Evolutionary conservation across 2,797 vertebrate species (phyloP), one percentile per base, ranked within the genome.

Genomic region (Discoglossus pictus): DNA sequence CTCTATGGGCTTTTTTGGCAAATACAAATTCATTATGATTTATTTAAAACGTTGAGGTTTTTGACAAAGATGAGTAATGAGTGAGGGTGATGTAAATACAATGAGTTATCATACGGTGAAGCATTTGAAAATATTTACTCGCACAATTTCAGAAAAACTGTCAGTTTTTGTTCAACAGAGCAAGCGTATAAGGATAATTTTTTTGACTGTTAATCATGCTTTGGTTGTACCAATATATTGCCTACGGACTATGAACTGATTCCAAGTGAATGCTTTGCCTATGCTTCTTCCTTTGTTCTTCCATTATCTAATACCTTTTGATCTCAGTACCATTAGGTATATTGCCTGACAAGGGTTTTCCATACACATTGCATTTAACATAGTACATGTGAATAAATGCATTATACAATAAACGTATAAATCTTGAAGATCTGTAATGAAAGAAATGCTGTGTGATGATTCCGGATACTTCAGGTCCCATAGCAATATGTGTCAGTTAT

Each of bases 201-300:
- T 56, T 70, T 36, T 64, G 52, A 63, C 59, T 42, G 47, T 36
- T 63, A 56, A 63, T 58, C 52, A 40, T 63, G 24, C 60, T 58
- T 70, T 70, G 16, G 43, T 35, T 10, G 51, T 31, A 51, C 11
- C 51, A 63, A 56, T 50, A 35, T 39, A 63, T 17, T 18, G 51
- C 59, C 66, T 53, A n/a, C 20, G 66, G 66, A 46, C 53, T 36
- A 50, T 50, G 18, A 40, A 50, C 25, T 23, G 11, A 63, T 63
- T 63, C 11, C 13, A 70, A 63, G 44, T 63, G 52, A 70, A 56
- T 62, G 23, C 24, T 17, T 56, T 48, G 38, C 39, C 24, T 47
- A 42, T 54, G 21, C 39, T 7, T 35, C 15, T 38, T 15, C 3
- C 10, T 42, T 50, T 11, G 18, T 18, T n/a, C 20, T 56, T 38